A percentile compares a stretch with the other conserved stretches of the same genome.
Conservation (phyloP, 2,113 vertebrate genomes). For the Sus scrofa region T2T-Sscrofa CM000817.6:142147501-142148000, state of each 20-base stretch:
- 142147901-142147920: conserved; percentile 23
- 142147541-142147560: not conserved
- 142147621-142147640: conserved; percentile 40
- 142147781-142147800: not conserved
- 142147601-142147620: conserved; percentile 22
- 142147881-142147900: conserved; percentile 61
- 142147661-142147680: conserved; percentile 40
- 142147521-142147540: not conserved
- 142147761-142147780: not conserved
- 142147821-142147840: conserved; percentile 38
- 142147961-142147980: not conserved
- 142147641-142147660: conserved; percentile 56
- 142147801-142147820: conserved; percentile 41
- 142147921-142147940: conserved; percentile 53
- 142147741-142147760: not conserved
- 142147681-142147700: conserved; percentile 9
- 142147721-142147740: conserved; percentile 15
- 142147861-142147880: conserved; percentile 49
- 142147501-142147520: not conserved
- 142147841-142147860: not conserved
- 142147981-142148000: fast-evolving
- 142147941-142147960: not conserved
- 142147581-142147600: not conserved
- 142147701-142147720: conserved; percentile 32
- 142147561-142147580: not conserved